Evolutionary conservation across 2,888 invertebrate species (phyloP), one percentile per base, ranked within the genome.

Genomic region (Acronicta psi): DNA sequence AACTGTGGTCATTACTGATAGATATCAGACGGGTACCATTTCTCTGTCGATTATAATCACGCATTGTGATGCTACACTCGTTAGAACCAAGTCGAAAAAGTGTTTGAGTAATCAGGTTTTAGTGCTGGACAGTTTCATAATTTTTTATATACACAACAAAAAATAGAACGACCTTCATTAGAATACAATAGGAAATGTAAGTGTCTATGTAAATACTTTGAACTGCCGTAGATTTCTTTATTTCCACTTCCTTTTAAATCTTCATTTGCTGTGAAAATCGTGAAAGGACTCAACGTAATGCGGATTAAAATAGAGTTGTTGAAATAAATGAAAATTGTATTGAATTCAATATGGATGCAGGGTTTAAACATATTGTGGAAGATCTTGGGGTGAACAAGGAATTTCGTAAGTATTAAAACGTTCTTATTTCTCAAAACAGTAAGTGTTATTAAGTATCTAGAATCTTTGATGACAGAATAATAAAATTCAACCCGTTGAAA

Each of bases 111-210:
- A 29, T 11, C 4, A 10, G 11, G 1, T 25, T 29, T 29, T 29
- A 11, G 11, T 11, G 11, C n/a, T 4, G 34, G 34, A 47, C 38
- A 41, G 8, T 4, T 17, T n/a, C n/a, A n/a, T n/a, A 14, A 31
- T 17, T 29, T 0, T 56, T 20, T 49, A 45, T 38, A 53, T 58
- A 64, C 8, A 8, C 9, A 50, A 46, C 18, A 37, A 34, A 31
- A 70, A 65, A 34, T 65, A 44, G 66, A 54, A 47, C 70, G 60
- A 62, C 56, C 60, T 59, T 18, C 60, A 74, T 81, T 83, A 72
- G 69, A 78, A 83, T 83, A 83, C 82, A 82, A 83, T 81, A 60
- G 69, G 14, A 42, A 37, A 51, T 34, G 45, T 40, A 16, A 34
- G 44, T 25, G 34, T 14, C 23, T 17, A 55, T 2, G 20, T 38